phyloP scores from a whole-genome alignment of 2,797 vertebrate species.

The Hapalemur alaotrensis region DNA sequence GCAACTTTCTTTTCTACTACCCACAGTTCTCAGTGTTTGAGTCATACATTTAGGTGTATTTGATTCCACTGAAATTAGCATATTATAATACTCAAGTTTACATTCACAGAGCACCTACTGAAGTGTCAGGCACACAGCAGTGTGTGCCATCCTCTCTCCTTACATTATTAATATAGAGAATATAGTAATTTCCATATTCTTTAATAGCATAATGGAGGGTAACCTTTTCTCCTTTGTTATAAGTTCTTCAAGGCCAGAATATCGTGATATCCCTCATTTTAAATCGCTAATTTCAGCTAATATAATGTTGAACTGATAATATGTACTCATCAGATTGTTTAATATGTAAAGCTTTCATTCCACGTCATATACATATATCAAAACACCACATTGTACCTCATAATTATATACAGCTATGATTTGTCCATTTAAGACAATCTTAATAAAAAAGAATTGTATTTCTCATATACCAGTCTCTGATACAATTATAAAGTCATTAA shows the following conservation, averaged over 20 bases:
- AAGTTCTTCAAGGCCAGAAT: neutral
- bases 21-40: neutral
- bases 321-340: neutral
- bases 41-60: neutral
- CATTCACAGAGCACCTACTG: neutral
- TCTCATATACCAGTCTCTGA: neutral
- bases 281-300: neutral
- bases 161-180: neutral
- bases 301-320: neutral
- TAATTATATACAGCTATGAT: neutral
- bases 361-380: neutral
- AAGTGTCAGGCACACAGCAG: neutral
- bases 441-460: neutral
- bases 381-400: neutral
- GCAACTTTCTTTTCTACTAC: neutral
- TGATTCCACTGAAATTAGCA: neutral
- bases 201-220: neutral
- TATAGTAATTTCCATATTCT: neutral
- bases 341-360: neutral
- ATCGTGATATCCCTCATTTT: neutral
- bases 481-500: neutral
- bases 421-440: neutral
- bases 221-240: neutral
- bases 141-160: neutral
- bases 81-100: neutral